Conservation (phyloP, 2,113 vertebrate species). For the Gobius niger region DNA sequence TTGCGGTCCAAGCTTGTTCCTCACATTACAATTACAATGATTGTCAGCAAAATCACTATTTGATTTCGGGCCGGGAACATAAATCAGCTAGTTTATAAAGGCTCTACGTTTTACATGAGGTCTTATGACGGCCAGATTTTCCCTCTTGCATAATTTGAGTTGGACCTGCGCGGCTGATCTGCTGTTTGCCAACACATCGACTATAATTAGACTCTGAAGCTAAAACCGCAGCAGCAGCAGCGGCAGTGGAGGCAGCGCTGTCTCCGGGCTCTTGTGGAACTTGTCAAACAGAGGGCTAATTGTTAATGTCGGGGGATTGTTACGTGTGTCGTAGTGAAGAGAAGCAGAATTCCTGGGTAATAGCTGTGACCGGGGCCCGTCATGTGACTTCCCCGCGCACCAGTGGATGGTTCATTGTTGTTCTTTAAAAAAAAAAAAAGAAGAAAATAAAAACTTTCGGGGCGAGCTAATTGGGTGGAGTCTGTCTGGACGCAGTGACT, state of each 20-base stretch:
- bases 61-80: no score
- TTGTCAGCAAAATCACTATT: no score
- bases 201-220: constrained; percentile 58
- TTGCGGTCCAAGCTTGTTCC: no score
- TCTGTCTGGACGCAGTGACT: constrained; percentile 65
- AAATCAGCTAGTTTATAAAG: no score
- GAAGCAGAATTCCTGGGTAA: constrained; percentile 54
- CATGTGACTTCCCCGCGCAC: constrained; percentile 54
- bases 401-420: constrained; percentile 64
- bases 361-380: constrained; percentile 36
- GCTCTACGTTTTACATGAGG: neutral
- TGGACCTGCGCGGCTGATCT: constrained; percentile 50
- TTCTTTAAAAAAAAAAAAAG: constrained; percentile 17
- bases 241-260: constrained; percentile 15
- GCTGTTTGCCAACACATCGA: constrained; percentile 43
- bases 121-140: constrained; percentile 27
- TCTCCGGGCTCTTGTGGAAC: constrained; percentile 34
- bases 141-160: constrained; percentile 48
- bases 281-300: constrained; percentile 56
- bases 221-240: constrained; percentile 23
- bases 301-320: constrained; percentile 51
- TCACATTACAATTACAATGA: neutral
- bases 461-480: constrained; percentile 65
- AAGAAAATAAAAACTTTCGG: constrained; percentile 37
- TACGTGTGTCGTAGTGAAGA: constrained; percentile 24